Evolutionary conservation across 2,888 invertebrate genomes (phyloP), one percentile per base, ranked within the genome.

Genomic region (Trypoxylon attenuatum): DNA sequence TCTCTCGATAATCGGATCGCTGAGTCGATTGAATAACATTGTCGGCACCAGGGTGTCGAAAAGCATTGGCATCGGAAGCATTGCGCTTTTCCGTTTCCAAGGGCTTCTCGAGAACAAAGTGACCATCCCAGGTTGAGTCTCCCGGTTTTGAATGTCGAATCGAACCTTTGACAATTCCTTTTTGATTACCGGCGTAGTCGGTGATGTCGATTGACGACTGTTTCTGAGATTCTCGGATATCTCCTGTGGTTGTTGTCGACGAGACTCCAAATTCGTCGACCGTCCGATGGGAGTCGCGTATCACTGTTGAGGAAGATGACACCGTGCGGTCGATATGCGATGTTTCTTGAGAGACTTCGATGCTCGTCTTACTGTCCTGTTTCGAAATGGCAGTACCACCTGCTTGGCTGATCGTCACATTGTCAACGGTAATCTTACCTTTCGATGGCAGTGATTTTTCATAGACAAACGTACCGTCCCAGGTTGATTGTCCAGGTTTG

Each of bases 401-500:
- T 10, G 10, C 33, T 10, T 13, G 5, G 33, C 10, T 33, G 13
- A 13, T 33, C 13, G 10, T 33, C 3, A 33, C n/a, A 33, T 33
- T 33, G 1, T 33, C 33, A 33, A 4, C 27, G 23, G 25, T 4
- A 10, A 10, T 38, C n/a, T 33, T 58, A 16, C 55, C 51, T 16
- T 18, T 56, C 5, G 18, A 3, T 46, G 56, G 10, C 1, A 19
- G 6, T 0, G 55, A 88, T 66, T 87, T 89, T 81, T 90, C 90
- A 69, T 89, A 89, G 16, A 85, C 82, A 63, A 90, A 91, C 73
- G 89, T 90, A 8, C 91, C 90, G 59, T 91, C 90, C 91, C 91
- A 91, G 6, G 82, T 68, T 0, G 86, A 84, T 13, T 82, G 81
- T 0, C 84, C 82, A 0, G 81, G 80, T 53, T 77, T 84, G 50